Conservation (phyloP, 2,888 invertebrate genomes). For the Cephus rjabovi region DNA sequence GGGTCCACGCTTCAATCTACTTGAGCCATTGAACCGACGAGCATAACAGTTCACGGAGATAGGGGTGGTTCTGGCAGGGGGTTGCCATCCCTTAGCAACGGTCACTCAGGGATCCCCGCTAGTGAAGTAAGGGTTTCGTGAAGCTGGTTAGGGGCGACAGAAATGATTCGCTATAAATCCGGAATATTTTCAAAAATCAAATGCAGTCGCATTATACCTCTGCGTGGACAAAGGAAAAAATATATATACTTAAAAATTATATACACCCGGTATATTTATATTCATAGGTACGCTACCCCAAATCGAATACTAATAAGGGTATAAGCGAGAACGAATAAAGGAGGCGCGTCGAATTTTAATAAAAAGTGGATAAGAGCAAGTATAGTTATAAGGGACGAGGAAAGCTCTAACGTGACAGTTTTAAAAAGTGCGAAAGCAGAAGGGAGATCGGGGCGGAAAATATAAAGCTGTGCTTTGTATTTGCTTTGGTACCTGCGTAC, state of each 20-base stretch:
- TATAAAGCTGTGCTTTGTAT: background rate
- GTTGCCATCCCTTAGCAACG: constrained; percentile 36
- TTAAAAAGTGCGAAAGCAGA: background rate
- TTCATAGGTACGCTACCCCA: background rate
- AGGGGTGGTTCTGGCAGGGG: constrained; percentile 30
- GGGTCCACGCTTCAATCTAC: constrained; percentile 22
- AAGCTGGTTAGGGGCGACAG: background rate
- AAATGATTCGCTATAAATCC: background rate
- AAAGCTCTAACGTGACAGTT: background rate
- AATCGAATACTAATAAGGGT: background rate
- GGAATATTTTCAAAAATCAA: background rate
- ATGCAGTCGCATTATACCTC: no score
- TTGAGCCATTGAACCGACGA: constrained; percentile 8
- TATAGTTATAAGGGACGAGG: no score
- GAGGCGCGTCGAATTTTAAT: background rate
- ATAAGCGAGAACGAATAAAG: background rate
- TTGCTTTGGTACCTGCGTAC: background rate
- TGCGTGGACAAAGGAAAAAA: no score
- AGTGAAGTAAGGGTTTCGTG: background rate
- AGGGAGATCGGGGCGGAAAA: background rate
- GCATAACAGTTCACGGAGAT: constrained; percentile 9
- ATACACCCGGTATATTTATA: background rate
- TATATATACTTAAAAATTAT: background rate
- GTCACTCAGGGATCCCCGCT: constrained; percentile 37
- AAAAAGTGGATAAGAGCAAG: background rate